phyloP scores from a whole-genome alignment of 2,888 invertebrate species.

The Tenthredo livida region DNA sequence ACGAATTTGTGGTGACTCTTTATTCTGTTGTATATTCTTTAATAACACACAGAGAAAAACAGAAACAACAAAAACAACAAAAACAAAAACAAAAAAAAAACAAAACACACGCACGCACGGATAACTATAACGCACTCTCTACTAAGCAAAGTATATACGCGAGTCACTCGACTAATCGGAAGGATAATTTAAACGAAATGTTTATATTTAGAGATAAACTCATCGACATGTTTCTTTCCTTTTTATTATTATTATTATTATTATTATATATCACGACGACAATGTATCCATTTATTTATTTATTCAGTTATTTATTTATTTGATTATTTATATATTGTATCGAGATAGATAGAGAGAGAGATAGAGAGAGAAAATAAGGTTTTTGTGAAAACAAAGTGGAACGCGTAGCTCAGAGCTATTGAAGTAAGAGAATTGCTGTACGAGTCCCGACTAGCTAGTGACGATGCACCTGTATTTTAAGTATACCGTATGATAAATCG shows the following conservation, averaged over 20 bases:
- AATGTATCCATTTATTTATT: not conserved
- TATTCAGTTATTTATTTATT: not conserved
- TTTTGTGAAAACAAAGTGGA: not conserved
- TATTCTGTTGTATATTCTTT: too few relatives aligned
- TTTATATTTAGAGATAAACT: not conserved
- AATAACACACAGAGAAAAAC: too few relatives aligned
- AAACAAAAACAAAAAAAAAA: too few relatives aligned
- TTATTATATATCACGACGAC: not conserved
- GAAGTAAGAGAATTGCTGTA: not conserved
- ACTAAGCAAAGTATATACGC: not conserved
- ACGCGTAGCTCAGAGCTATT: not conserved
- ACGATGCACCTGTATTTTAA: conserved; percentile 30
- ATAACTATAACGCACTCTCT: not conserved
- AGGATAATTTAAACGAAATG: not conserved
- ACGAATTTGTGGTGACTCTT: too few relatives aligned
- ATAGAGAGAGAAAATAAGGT: not conserved
- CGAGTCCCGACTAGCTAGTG: not conserved
- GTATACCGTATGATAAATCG: not conserved
- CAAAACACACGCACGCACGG: not conserved
- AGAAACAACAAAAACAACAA: too few relatives aligned
- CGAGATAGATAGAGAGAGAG: too few relatives aligned
- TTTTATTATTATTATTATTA: too few relatives aligned
- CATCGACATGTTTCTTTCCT: too few relatives aligned
- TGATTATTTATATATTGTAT: not conserved
- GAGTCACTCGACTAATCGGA: not conserved